Base-by-base conservation (phyloP, 2,888 invertebrate genomes). In the Esperia sulphurella region DNA sequence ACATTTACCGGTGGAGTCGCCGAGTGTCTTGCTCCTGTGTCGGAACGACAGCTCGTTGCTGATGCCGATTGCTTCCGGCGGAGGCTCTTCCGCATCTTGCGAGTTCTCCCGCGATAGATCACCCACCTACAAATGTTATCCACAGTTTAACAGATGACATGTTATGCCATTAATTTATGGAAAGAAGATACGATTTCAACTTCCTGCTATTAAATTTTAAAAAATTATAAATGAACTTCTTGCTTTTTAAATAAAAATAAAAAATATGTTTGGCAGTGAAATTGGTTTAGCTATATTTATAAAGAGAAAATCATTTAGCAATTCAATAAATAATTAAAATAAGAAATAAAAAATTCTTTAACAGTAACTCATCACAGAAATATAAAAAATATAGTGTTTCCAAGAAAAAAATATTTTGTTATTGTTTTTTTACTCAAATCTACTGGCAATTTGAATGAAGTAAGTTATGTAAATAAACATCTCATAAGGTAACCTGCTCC, bases 1-100 rank as follows among this genome's bases (percentile, higher is more conserved):
- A 12, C 5, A 57, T 74, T 65, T 41, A 95, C 95, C 95, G 68
- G 93, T 91, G 49, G 94, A 91, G 79, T 97, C 97, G 61, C 96
- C 95, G 59, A 97, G 92, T n/a, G 97, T 97, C 90, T 96, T 97
- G 90, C 97, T 97, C 67, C 97, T 92, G 60, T 94, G 93, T 66
- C 97, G 92, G 83, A 97, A 96, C 4, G 71, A 59, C 43, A 75
- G 91, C 43, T 85, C 86, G 5, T 21, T 21, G 21, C 21, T 21
- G 21, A 21, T 81, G 0, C 72, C 67, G 1, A 65, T 63, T 1
- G 70, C 55, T 33, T 75, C 80, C 45, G 69, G 78, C 0, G 86
- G 84, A 1, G 79, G 81, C 31, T 87, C 80, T 45, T 95, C 95
- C 10, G 91, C 92, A 55, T 95, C 95, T 76, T 96, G 94, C 0